Evolutionary conservation across 92 coral and sea anemone genomes (phyloP), one percentile per base, ranked within the genome.

Genomic region (Virgularia gustaviana): DNA sequence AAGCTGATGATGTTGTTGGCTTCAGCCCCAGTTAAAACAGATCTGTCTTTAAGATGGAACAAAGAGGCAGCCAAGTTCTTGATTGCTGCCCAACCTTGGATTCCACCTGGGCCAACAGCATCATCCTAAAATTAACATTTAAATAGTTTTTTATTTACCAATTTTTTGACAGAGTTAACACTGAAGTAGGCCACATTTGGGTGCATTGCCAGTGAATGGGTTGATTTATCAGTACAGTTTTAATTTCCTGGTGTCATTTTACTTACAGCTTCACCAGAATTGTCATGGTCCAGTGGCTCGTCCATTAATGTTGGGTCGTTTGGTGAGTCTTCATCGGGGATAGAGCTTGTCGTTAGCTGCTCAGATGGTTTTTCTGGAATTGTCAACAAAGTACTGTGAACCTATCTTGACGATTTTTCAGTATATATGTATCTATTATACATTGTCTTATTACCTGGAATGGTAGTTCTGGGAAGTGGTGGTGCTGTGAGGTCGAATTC

Each of bases 81-180:
- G 16, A 63, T 77, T 25, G 70, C 24, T 33, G 19, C 16, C 82
- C 82, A 77, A n/a, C 82, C 82, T 25, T 23, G 82, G 18, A 77
- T 51, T 20, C 82, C 77, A 27, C 82, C 10, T 11, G 82, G 82
- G 11, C 81, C 81, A 5, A 76, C 19, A n/a, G 63, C 75, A 19
- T 64, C 82, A 36, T 70, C 19, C 60, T 54, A 54, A 54, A 54
- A 54, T 54, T 54, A 9, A 54, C n/a, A 13, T 54, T 9, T 22
- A 13, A 54, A 9, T 54, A 54, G 27, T 2, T 2, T 2, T 22
- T 22, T 54, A 1, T 54, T 54, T 47, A 55, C 8, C 45, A 39
- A 15, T 39, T 39, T 39, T 15, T 15, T 39, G 45, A 39, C 8
- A 39, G 45, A 39, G 45, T 15, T n/a, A 39, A 39, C 8, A 39